Conservation (phyloP, 2,888 invertebrate genomes). For the Drosophila formosana region DNA sequence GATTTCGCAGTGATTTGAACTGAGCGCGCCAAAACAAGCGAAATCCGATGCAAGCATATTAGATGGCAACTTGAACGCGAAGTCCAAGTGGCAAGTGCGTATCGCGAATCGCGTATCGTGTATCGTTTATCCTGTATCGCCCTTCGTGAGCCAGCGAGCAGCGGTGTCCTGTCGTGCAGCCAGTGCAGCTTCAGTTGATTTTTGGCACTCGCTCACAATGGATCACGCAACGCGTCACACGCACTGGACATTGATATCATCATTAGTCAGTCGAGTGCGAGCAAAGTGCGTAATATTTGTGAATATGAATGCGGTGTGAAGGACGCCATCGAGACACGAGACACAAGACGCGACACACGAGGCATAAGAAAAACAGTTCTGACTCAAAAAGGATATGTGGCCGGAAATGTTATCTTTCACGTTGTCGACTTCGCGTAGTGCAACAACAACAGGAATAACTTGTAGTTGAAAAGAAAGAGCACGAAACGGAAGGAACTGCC, state of each 20-base stretch:
- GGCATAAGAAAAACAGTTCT: conserved; percentile 13
- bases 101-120: conserved; percentile 18
- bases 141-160: conserved; percentile 33
- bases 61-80: conserved; percentile 25
- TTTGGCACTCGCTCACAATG: conserved; percentile 64
- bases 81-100: conserved; percentile 10
- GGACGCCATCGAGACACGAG: conserved; percentile 7
- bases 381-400: conserved; percentile 63
- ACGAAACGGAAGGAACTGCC: conserved; percentile 26
- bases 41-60: not conserved
- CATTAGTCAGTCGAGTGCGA: conserved; percentile 19
- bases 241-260: conserved; percentile 12
- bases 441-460: conserved; percentile 8
- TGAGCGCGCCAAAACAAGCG: conserved; percentile 31
- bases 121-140: conserved; percentile 16
- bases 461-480: conserved; percentile 25
- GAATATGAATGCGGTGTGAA: conserved; percentile 35
- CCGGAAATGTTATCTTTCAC: conserved; percentile 73
- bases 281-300: conserved; percentile 27
- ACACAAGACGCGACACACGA: not conserved
- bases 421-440: conserved; percentile 21
- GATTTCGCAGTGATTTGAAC: conserved; percentile 80
- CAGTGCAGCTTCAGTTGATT: conserved; percentile 61
- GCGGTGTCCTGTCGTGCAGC: conserved; percentile 27
- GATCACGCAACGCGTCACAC: conserved; percentile 53